phyloP scores from a whole-genome alignment of 2,888 invertebrate species.

The Camponotus fellah region DNA sequence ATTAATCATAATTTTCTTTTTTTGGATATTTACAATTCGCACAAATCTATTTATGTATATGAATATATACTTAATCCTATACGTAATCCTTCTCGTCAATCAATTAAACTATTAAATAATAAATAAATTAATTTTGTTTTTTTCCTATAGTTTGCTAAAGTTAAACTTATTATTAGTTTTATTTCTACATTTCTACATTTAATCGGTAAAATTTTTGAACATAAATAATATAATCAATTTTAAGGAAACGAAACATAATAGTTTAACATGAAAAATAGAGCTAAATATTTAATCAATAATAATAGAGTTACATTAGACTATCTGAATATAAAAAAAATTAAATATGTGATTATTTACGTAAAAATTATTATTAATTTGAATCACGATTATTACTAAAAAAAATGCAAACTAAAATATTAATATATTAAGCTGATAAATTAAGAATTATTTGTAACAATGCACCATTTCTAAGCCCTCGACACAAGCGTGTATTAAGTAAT shows the following conservation, averaged over 20 bases:
- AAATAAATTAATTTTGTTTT: background rate
- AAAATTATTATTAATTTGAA: constrained; percentile 39
- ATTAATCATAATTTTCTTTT: background rate
- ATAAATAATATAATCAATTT: constrained; percentile 25
- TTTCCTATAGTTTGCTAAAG: background rate
- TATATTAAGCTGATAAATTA: constrained; percentile 11
- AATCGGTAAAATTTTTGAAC: background rate
- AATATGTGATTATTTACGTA: background rate
- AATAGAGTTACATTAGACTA: background rate
- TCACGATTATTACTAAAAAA: constrained; percentile 13
- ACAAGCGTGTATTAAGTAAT: constrained; percentile 58
- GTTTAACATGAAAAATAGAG: background rate
- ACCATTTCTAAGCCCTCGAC: constrained; percentile 50
- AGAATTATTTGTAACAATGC: constrained; percentile 51
- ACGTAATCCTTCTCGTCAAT: too few relatives aligned
- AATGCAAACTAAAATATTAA: constrained; percentile 1
- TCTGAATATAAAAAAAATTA: background rate
- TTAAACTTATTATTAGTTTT: background rate
- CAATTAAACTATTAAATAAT: background rate
- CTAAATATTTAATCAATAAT: background rate
- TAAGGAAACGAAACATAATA: background rate
- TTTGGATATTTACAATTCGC: constrained; percentile 3
- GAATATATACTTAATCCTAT: background rate
- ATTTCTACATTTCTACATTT: background rate
- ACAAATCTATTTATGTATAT: background rate